These are phyloP conservation scores for Sycon ciliatum DNA, from an alignment of 37 sponge, comb jelly and placozoan species.

Conservation along the genomic window DNA sequence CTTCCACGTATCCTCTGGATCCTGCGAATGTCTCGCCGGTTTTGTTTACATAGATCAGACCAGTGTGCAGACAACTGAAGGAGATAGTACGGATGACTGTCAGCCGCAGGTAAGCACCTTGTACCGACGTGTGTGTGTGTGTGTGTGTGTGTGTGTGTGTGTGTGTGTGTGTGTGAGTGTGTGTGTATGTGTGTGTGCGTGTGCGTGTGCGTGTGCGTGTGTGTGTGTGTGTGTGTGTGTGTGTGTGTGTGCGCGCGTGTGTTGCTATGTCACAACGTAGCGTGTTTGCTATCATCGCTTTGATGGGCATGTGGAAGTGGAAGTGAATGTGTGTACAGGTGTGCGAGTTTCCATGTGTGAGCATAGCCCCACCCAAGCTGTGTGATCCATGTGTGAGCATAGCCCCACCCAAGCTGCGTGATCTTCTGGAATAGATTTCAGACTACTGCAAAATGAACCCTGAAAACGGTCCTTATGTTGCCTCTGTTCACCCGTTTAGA, in stretches of 20 bases:
- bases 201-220: neutral
- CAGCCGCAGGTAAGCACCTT: slow-evolving; percentile 16
- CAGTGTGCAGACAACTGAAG: neutral
- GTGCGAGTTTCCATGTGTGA: neutral
- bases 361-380: too few species aligned
- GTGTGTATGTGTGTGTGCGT: slow-evolving; percentile 2
- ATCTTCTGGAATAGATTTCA: too few species aligned
- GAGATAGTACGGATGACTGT: slow-evolving; percentile 23
- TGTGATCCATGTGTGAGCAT: neutral
- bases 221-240: slow-evolving; percentile 8
- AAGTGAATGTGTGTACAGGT: neutral
- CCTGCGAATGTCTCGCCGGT: neutral
- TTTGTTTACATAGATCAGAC: neutral
- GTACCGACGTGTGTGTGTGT: neutral
- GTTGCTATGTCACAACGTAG: neutral
- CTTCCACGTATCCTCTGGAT: neutral
- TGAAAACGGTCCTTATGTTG: too few species aligned
- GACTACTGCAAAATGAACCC: too few species aligned
- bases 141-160: slow-evolving; percentile 15
- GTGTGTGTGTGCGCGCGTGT: neutral
- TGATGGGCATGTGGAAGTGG: neutral
- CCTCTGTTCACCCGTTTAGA: too few species aligned
- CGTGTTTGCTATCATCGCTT: neutral
- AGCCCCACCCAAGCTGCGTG: too few species aligned
- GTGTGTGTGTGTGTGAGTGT: slow-evolving; percentile 12